Conservation (phyloP, 2,113 vertebrate species). For the Dromas ardeola region DNA sequence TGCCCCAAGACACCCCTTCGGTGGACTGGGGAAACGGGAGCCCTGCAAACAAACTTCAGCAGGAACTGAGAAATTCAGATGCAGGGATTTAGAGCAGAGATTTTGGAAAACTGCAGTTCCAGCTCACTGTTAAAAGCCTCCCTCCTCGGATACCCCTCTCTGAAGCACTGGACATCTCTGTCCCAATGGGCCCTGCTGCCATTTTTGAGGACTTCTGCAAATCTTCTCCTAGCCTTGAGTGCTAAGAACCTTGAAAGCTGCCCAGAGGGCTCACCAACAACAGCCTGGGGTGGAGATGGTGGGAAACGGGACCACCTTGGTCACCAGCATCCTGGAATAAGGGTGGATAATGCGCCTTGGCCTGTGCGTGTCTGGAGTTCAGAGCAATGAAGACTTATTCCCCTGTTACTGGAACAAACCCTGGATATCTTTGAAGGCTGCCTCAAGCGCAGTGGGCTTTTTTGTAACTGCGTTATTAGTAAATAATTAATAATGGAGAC, state of each 20-base stretch:
- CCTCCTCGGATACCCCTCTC: rapidly evolving
- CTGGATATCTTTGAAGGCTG: background rate
- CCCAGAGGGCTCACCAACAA: background rate
- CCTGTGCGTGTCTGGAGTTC: background rate
- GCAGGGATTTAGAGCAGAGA: background rate
- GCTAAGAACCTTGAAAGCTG: rapidly evolving
- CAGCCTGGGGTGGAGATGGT: background rate
- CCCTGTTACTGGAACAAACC: background rate
- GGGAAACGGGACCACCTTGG: rapidly evolving
- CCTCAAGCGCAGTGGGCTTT: background rate
- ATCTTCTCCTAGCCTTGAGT: no score
- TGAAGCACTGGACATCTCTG: rapidly evolving
- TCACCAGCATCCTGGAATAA: background rate
- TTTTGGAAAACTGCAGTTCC: rapidly evolving
- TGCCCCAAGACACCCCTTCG: background rate
- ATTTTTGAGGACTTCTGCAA: rapidly evolving
- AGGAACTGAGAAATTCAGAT: rapidly evolving
- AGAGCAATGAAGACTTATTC: background rate
- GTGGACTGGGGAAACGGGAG: background rate
- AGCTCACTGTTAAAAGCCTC: background rate
- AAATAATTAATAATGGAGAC: background rate
- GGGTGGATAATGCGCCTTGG: rapidly evolving
- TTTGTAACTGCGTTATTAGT: background rate
- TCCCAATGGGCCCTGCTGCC: background rate
- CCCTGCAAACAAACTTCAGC: background rate